Evolutionary conservation across 1,140 invertebrate species (phyloP).

Genomic region (Cydia amplana): DNA sequence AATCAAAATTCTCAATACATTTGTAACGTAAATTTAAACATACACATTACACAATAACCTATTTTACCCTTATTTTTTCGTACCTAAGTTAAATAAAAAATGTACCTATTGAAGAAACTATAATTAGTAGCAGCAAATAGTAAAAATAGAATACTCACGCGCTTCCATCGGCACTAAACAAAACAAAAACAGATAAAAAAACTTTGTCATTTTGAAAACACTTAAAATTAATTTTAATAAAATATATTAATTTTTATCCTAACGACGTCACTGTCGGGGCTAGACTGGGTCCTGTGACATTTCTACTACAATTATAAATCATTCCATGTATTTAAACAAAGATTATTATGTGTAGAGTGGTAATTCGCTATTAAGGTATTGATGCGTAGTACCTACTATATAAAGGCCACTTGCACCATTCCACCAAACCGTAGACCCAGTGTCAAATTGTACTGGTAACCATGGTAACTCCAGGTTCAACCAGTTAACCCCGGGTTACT

Average conservation of each 20-base stretch:
- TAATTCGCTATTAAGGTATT: background rate
- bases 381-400: too few relatives aligned
- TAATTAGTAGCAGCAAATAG: background rate
- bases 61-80: too few relatives aligned
- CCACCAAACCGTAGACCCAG: too few relatives aligned
- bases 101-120: too few relatives aligned
- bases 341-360: background rate
- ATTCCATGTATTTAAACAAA: background rate
- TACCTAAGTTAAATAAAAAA: too few relatives aligned
- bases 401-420: too few relatives aligned
- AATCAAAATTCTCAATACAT: too few relatives aligned
- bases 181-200: conserved; percentile 15
- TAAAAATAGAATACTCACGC: conserved; percentile 7
- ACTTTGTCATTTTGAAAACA: conserved; percentile 18
- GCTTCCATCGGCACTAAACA: background rate
- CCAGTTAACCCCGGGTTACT: too few relatives aligned
- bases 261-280: background rate
- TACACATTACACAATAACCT: too few relatives aligned
- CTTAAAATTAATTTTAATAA: conserved; percentile 6
- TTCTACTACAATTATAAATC: conserved; percentile 22
- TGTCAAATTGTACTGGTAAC: too few relatives aligned
- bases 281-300: conserved; percentile 9
- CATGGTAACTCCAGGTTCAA: too few relatives aligned
- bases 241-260: conserved; percentile 20
- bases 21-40: too few relatives aligned